Conservation (phyloP, 2,797 vertebrate genomes). For the Ptychadena robeensis region DNA sequence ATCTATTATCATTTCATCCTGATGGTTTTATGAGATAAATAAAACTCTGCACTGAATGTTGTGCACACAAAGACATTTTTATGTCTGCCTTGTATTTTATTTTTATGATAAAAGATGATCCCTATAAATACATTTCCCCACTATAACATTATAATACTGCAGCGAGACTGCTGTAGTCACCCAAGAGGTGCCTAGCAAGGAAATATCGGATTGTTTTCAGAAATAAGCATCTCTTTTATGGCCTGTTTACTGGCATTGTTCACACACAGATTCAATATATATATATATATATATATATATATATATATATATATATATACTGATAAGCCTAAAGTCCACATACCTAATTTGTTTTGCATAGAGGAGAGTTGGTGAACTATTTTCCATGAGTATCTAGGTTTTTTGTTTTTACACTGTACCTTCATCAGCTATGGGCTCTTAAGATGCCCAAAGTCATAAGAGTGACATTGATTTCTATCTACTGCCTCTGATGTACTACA, state of each 20-base stretch:
- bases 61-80: constrained; percentile 61
- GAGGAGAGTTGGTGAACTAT: neutral
- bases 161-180: constrained; percentile 45
- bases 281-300: constrained; percentile 29
- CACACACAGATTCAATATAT: constrained; percentile 25
- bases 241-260: constrained; percentile 28
- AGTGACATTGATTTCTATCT: too few species aligned
- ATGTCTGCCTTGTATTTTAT: constrained; percentile 56
- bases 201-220: constrained; percentile 31
- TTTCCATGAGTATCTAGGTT: neutral
- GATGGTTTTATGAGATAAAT: constrained; percentile 58
- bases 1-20: constrained; percentile 59
- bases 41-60: constrained; percentile 51
- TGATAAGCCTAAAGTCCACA: constrained; percentile 1
- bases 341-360: neutral
- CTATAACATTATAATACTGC: constrained; percentile 56
- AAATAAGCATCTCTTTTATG: constrained; percentile 50
- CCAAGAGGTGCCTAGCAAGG: constrained; percentile 29
- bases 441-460: too few species aligned
- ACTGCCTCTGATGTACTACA: too few species aligned
- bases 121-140: constrained; percentile 61
- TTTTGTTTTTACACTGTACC: too few species aligned
- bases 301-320: constrained; percentile 31
- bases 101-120: constrained; percentile 62
- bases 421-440: neutral